These are phyloP conservation scores for Rhinella marina DNA, from an alignment of 2,797 vertebrate genomes.

Conservation along the genomic window DNA sequence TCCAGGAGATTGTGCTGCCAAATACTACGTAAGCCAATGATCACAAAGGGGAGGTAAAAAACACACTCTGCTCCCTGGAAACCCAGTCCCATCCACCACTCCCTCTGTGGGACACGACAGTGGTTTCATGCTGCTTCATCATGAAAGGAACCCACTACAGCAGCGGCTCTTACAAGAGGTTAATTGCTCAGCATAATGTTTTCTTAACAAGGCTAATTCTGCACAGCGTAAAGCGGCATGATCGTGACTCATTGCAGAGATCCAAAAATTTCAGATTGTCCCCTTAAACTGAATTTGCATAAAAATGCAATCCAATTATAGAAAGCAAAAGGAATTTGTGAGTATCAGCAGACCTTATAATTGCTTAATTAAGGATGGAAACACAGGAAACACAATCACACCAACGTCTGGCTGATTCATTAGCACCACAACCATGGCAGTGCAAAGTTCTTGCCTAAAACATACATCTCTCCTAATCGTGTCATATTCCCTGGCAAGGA, in stretches of 20 bases:
- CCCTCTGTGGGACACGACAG: background rate
- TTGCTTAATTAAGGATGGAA: slow-evolving; percentile 72
- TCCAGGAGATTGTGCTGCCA: background rate
- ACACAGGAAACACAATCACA: slow-evolving; percentile 67
- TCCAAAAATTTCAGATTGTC: slow-evolving; percentile 50
- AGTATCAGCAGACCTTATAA: slow-evolving; percentile 70
- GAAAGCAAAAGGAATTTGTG: slow-evolving; percentile 69
- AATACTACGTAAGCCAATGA: background rate
- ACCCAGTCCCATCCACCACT: background rate
- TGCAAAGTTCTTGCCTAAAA: slow-evolving; percentile 66
- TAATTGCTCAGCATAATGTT: slow-evolving; percentile 52
- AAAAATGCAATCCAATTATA: slow-evolving; percentile 71
- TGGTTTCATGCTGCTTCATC: background rate
- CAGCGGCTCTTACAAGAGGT: slow-evolving; percentile 33
- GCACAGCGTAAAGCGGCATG: slow-evolving; percentile 26
- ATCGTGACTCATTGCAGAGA: slow-evolving; percentile 52
- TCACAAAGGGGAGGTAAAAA: background rate
- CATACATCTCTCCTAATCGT: slow-evolving; percentile 63
- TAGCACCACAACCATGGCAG: slow-evolving; percentile 66
- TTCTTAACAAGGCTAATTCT: slow-evolving; percentile 50
- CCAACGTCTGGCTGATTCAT: slow-evolving; percentile 67
- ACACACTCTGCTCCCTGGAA: background rate
- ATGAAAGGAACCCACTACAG: slow-evolving; percentile 24
- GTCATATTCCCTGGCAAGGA: slow-evolving; percentile 64
- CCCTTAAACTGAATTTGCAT: slow-evolving; percentile 68